Base-by-base conservation (phyloP, 64 coral and sea anemone species). In the Hydrozoanthus tunicans region DNA sequence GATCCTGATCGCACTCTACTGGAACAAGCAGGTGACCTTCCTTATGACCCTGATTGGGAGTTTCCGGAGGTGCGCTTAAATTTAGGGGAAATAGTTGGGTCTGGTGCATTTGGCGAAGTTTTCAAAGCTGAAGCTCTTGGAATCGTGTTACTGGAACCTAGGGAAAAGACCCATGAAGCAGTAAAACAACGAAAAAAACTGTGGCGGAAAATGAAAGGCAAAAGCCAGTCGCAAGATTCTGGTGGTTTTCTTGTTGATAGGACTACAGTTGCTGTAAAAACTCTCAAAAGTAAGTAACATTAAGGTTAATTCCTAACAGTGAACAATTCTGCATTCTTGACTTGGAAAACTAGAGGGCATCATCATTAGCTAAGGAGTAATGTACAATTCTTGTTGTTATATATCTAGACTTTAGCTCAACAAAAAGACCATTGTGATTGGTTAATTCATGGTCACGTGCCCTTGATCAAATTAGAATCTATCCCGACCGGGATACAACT, bases 1-100 rank as follows among this genome's bases (percentile, higher is more conserved):
- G 79, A 81, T 59, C 79, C 79, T 32, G 79, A 81, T 32, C 79
- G 79, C n/a, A 81, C 56, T 62, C 5, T 81, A 7, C 53, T 81
- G 56, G 79, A 81, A 81, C 79, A 81, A 81, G 79, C 79, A 54
- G 79, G 79, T 10, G 58, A 81, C 13, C 79, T 81, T 62, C 58
- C 79, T 27, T 81, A 81, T 24, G 79, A 81, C 7, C 56, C 79
- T 2, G 79, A 81, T 25, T 81, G 79, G 79, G 79, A 81, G 24
- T 81, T 81, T 23, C 79, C 79, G 4, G 79, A 81, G 58, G 24
- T 2, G 5, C 23, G 79, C 7, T 59, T 81, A 10, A 61, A 14
- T 24, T 5, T 62, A 5, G 56, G 56, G 58, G 79, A 81, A 12
- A n/a, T 7, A 26, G 4, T 80, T 23, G 78, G 78, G 17, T 62